Evolutionary conservation across 2,888 invertebrate genomes (phyloP).

Genomic region (Eristalis intricaria): DNA sequence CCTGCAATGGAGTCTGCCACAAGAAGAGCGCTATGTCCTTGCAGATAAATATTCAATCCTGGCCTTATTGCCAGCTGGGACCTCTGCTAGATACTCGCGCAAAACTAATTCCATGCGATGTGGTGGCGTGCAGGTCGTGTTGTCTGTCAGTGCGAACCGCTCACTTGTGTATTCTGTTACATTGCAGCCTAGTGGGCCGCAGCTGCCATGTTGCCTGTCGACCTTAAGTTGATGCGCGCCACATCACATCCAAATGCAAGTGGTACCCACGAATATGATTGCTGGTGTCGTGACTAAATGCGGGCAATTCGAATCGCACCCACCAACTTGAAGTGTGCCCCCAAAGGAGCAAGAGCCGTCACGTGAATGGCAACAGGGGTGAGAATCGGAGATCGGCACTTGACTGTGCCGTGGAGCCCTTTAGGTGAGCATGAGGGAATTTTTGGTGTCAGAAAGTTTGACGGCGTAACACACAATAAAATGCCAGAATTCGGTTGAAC

Average conservation of each 20-base stretch:
- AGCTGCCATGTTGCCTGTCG: conserved; percentile 56
- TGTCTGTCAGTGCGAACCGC: conserved; percentile 8
- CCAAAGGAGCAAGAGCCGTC: not conserved
- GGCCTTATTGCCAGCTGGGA: not conserved
- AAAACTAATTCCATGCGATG: not conserved
- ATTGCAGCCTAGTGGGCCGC: not conserved
- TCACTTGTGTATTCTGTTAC: not conserved
- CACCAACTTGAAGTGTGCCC: not conserved
- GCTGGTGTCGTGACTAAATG: conserved; percentile 34
- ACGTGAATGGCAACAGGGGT: not conserved
- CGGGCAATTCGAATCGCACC: not conserved
- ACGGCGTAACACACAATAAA: conserved; percentile 21
- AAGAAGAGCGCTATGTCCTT: not conserved
- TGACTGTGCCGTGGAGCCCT: not conserved
- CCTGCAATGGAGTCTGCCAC: not conserved
- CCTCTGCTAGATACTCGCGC: not conserved
- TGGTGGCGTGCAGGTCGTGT: not conserved
- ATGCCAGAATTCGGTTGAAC: not conserved
- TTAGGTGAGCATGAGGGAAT: conserved; percentile 11
- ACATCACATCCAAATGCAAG: conserved; percentile 30
- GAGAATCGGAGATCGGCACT: not conserved
- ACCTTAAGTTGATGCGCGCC: conserved; percentile 22
- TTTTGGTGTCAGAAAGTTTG: conserved; percentile 39
- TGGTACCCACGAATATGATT: conserved; percentile 5
- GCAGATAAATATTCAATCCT: not conserved